These are phyloP conservation scores for Cheilosia pagana DNA, from an alignment of 2,888 invertebrate species.

Conservation along the genomic window DNA sequence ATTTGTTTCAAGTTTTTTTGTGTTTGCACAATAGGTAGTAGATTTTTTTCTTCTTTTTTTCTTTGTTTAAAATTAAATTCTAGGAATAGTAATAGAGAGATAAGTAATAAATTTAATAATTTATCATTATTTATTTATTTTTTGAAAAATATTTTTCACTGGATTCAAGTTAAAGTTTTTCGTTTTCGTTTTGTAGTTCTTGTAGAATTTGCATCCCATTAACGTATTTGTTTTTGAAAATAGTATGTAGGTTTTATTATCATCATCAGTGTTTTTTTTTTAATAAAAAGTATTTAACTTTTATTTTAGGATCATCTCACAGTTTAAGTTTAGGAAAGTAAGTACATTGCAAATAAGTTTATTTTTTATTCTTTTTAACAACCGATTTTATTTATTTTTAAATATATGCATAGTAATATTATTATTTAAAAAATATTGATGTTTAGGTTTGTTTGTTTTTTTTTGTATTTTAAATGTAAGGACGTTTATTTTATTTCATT, in stretches of 20 bases:
- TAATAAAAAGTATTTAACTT: constrained; percentile 48
- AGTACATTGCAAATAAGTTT: constrained; percentile 73
- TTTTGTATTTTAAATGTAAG: constrained; percentile 46
- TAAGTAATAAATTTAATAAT: constrained; percentile 70
- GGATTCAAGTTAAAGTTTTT: constrained; percentile 61
- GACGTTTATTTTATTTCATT: constrained; percentile 73
- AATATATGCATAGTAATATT: constrained; percentile 73
- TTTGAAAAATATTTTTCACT: constrained; percentile 72
- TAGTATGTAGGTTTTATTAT: constrained; percentile 24
- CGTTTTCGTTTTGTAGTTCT: constrained; percentile 36
- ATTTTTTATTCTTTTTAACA: constrained; percentile 55
- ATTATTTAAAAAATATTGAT: constrained; percentile 60
- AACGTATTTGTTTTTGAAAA: constrained; percentile 55
- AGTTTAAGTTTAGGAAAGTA: constrained; percentile 70
- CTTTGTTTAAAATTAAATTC: constrained; percentile 73
- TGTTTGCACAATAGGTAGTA: constrained; percentile 73
- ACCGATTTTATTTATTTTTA: constrained; percentile 70
- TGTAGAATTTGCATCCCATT: constrained; percentile 44
- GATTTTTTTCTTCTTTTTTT: constrained; percentile 48
- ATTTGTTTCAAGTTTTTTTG: constrained; percentile 70
- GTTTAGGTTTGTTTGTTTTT: constrained; percentile 29
- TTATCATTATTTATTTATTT: constrained; percentile 54
- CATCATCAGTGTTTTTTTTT: constrained; percentile 14
- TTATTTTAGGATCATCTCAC: constrained; percentile 59
- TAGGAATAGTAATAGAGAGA: constrained; percentile 74